Evolutionary conservation across 1,140 invertebrate species (phyloP).

Genomic region (Harpegnathos saltator): DNA sequence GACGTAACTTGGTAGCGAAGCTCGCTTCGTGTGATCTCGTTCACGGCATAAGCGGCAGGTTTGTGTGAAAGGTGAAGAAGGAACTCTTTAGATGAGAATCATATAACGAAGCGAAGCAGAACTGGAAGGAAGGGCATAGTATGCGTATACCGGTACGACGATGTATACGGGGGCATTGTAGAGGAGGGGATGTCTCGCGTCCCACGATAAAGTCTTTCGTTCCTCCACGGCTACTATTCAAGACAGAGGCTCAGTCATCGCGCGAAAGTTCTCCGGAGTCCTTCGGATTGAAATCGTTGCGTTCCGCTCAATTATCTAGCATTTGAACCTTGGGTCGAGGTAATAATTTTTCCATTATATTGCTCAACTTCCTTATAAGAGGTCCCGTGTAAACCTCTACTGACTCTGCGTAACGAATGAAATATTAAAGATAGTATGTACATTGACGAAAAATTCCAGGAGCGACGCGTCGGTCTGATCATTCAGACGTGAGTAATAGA

Average conservation of each 20-base stretch:
- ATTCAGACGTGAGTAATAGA: background rate
- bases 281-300: constrained; percentile 27
- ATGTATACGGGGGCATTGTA: background rate
- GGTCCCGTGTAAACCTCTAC: background rate
- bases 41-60: background rate
- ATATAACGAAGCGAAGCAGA: constrained; percentile 25
- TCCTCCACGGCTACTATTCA: constrained; percentile 49
- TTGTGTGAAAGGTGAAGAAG: constrained; percentile 66
- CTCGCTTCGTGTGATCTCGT: constrained; percentile 13
- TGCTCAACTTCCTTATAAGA: background rate
- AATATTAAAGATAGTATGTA: background rate
- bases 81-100: constrained; percentile 63
- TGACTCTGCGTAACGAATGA: background rate
- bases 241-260: constrained; percentile 54
- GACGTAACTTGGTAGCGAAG: background rate
- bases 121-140: constrained; percentile 30
- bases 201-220: constrained; percentile 60
- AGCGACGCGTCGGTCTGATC: background rate
- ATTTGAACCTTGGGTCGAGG: constrained; percentile 20
- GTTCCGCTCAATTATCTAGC: constrained; percentile 14
- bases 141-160: constrained; percentile 42
- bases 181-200: constrained; percentile 66
- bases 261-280: constrained; percentile 53
- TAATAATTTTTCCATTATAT: constrained; percentile 37
- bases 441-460: background rate